Base-by-base conservation (phyloP, 2,797 vertebrate species). In the Peromyscus eremicus region DNA sequence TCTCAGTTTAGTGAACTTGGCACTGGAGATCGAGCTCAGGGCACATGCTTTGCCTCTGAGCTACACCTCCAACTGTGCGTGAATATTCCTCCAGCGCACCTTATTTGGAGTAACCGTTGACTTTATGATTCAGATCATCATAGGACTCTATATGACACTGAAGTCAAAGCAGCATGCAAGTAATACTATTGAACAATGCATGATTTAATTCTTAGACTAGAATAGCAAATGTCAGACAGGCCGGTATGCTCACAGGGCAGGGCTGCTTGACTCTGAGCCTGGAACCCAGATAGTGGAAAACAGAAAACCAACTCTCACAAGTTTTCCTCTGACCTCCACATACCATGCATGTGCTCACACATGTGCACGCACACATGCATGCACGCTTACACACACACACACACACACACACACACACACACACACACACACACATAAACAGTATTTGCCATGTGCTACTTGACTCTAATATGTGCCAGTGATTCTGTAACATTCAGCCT, bases 181-280 rank as follows among this genome's bases (percentile, higher is more conserved):
- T 19, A 23, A 2, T 80, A 19, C 49, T 75, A 68, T 19, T 66
- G 62, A 55, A 82, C 29, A 85, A 6, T 66, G 21, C 4, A 1
- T 71, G 34, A 52, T 81, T 91, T 86, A n/a, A 60, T 95, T 84
- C 10, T 84, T 92, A 71, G 43, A 91, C n/a, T 29, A 84, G 60
- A 88, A 66, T 43, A 34, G 21, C 25, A 66, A 66, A 75, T 14
- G 29, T 40, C 17, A 55, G 64, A 43, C 46, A 73, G 27, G 83
- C 46, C 46, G 23, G 83, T 68, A 6, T 70, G 64, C 8, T 68
- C 83, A 16, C 12, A 37, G 32, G 62, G 29, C 64, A 49, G 46
- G 64, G 19, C 2, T n/a, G 12, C 43, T n/a, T n/a, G 4, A 68
- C 19, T 68, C 32, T 16, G 25, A 27, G 32, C 83, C 32, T 25